Evolutionary conservation across 2,888 invertebrate genomes (phyloP), one percentile per base, ranked within the genome.

Genomic region (Euspilapteryx auroguttella): DNA sequence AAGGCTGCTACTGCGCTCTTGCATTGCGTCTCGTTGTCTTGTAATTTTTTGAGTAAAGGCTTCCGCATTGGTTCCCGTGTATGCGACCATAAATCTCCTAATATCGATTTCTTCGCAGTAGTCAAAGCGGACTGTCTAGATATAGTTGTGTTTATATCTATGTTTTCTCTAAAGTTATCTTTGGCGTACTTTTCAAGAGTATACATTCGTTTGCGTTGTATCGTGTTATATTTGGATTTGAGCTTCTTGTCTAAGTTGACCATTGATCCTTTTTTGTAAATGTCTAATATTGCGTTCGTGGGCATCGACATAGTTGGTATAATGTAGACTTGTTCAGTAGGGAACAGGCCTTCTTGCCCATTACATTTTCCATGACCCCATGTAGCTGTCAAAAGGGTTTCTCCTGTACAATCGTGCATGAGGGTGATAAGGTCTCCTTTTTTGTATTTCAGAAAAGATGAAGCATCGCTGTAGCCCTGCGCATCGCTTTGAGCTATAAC

Each of bases 401-500:
- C 86, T 1, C 94, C 94, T 2, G 75, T 84, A 30, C 82, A 79
- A 29, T 85, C 86, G 33, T 87, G 85, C 28, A 86, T 81, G 27
- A 97, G 75, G 11, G 84, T 79, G 32, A 97, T 85, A 29, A 96
- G 73, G 56, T 97, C 96, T 3, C 96, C 93, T 45, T 80, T 81
- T 36, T 73, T 79, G 33, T 83, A 73, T 29, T 73, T 59, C 15
- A 86, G 49, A 44, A 81, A 82, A 2, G 81, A 80, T 26, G 78
- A 68, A 1, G 77, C 71, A 34, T 80, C 79, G 28, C 63, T 71
- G 33, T 73, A 71, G 13, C 79, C 79, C 41, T 79, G 77, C 29
- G 80, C 69, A 40, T 82, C 80, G 24, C 77, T 73, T 48, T 77
- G 76, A 3, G 90, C 94, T 12, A 96, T 85, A 6, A 87, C 91